phyloP scores from a whole-genome alignment of 2,888 invertebrate species.

The Amblyteles armatorius region DNA sequence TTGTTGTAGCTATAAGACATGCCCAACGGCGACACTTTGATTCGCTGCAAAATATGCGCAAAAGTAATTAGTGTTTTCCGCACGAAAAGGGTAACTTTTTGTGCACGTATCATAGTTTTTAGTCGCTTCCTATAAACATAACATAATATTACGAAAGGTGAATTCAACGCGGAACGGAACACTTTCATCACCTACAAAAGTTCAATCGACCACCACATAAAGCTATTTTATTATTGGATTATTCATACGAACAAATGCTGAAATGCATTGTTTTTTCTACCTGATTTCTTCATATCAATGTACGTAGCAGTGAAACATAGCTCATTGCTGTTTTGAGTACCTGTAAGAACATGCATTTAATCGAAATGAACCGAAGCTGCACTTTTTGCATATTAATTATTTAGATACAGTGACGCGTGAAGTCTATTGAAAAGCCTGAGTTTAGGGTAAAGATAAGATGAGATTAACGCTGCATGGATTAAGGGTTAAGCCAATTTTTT shows the following conservation, averaged over 20 bases:
- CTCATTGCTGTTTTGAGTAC: background rate
- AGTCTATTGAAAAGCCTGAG: background rate
- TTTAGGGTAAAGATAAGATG: background rate
- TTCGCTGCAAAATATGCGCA: too few species aligned
- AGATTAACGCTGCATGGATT: background rate
- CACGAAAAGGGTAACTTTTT: background rate
- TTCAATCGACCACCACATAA: background rate
- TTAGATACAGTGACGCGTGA: background rate
- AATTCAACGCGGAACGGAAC: background rate
- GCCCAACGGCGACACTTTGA: too few species aligned
- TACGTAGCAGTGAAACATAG: background rate
- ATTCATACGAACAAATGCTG: background rate
- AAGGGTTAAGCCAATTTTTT: background rate
- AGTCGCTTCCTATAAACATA: too few species aligned
- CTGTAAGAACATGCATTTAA: background rate
- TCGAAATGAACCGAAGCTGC: background rate
- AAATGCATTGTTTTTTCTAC: background rate
- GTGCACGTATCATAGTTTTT: background rate
- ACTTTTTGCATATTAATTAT: background rate
- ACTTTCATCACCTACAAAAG: background rate
- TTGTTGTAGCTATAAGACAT: too few species aligned
- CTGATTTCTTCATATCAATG: background rate
- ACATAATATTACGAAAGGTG: background rate
- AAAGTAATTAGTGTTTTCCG: too few species aligned
- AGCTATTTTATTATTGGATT: background rate